Evolutionary conservation across 2,113 vertebrate genomes (phyloP), one percentile per base, ranked within the genome.

Genomic region (Mirza zaza): DNA sequence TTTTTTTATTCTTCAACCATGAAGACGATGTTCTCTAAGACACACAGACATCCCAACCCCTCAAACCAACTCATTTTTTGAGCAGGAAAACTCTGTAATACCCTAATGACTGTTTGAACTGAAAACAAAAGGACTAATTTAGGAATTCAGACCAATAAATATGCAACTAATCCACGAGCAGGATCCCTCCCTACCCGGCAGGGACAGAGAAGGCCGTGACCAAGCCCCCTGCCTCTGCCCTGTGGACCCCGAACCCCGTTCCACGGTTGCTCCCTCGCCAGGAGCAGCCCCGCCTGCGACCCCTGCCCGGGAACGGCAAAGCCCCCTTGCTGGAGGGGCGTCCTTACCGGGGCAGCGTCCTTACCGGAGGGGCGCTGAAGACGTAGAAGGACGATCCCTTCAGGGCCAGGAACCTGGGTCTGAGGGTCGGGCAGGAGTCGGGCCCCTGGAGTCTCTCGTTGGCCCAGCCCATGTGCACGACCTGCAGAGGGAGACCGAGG

Each of bases 391-490:
- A 99, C 6, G 99, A 99, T 90, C 99, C 99, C 96, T 99, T 99
- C 97, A 99, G 98, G 34, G 99, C 99, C 97, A 99, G 98, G 97
- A 99, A 99, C 98, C 99, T 99, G 98, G 98, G 99, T 91, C 97
- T 97, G 96, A 98, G 98, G 80, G 98, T 91, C 67, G 97, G 98
- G 76, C 97, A 96, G 50, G 98, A 97, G 82, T 98, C 96, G n/a
- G 97, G 96, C 95, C 97, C 98, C 88, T 99, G 99, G 3, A 99
- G 98, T 94, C 98, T 99, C 96, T 99, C 99, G 94, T 99, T 99
- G 34, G 99, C 99, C 99, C 99, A 99, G 89, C 99, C 99, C 99
- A 99, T 99, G 98, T 99, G 99, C 96, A 99, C 98, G 55, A 99
- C 98, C 99, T 99, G 98, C 80, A 97, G 97, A 97, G 97, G 92